Evolutionary conservation across 1,140 invertebrate species (phyloP).

Genomic region (Drosophila watanabei): DNA sequence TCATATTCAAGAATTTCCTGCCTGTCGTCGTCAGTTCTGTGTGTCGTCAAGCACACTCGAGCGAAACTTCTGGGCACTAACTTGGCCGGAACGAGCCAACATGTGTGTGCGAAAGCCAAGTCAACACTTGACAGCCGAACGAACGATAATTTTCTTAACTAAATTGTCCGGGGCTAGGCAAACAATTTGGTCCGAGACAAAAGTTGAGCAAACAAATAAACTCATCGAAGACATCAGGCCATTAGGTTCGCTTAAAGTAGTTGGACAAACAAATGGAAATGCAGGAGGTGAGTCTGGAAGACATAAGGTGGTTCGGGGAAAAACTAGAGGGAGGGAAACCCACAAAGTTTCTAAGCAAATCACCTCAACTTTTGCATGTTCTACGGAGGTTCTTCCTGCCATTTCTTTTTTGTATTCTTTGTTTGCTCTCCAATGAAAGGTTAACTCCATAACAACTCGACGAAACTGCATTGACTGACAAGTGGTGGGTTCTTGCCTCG

Average conservation of each 20-base stretch:
- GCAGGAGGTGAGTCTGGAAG: slow-evolving; percentile 17
- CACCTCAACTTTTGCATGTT: slow-evolving; percentile 36
- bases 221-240: slow-evolving; percentile 67
- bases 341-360: slow-evolving; percentile 38
- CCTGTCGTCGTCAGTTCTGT: slow-evolving; percentile 22
- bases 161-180: slow-evolving; percentile 70
- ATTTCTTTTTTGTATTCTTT: not conserved
- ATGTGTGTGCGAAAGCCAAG: slow-evolving; percentile 29
- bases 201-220: slow-evolving; percentile 70
- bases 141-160: slow-evolving; percentile 79
- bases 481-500: slow-evolving; percentile 63
- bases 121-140: slow-evolving; percentile 61
- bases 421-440: slow-evolving; percentile 38
- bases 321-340: slow-evolving; percentile 1
- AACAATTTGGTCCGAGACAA: slow-evolving; percentile 56
- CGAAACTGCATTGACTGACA: slow-evolving; percentile 65
- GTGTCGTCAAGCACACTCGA: slow-evolving; percentile 32
- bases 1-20: slow-evolving; percentile 30
- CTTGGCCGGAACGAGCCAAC: not conserved
- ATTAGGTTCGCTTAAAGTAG: slow-evolving; percentile 67
- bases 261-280: slow-evolving; percentile 35
- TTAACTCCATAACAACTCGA: slow-evolving; percentile 61
- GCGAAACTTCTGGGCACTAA: slow-evolving; percentile 34
- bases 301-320: not conserved
- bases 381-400: slow-evolving; percentile 1